These are phyloP conservation scores for Pterobdella sp. DNA, from an alignment of 2,888 invertebrate species.

Conservation along the genomic window DNA sequence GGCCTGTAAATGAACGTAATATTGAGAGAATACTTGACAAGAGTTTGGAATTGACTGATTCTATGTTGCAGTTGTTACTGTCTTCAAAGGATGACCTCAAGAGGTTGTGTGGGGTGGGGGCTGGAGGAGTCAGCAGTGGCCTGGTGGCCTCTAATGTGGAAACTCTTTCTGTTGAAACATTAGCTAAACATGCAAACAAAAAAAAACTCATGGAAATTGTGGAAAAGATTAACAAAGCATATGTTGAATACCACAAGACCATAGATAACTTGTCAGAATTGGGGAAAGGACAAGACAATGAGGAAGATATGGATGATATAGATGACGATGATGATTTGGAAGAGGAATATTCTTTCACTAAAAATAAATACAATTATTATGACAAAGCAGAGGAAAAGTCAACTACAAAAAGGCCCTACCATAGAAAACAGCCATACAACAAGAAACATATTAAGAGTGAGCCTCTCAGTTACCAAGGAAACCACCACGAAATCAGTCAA, in stretches of 20 bases:
- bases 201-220: conserved; percentile 30
- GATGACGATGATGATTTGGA: neutral
- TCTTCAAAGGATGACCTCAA: conserved; percentile 30
- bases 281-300: neutral
- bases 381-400: neutral
- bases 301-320: neutral
- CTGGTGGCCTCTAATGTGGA: neutral
- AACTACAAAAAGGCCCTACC: neutral
- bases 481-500: neutral
- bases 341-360: neutral
- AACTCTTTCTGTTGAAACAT: neutral
- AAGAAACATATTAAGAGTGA: neutral
- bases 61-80: conserved; percentile 23
- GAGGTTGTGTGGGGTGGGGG: conserved; percentile 21
- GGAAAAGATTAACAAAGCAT: conserved; percentile 25
- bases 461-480: neutral
- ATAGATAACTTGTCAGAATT: conserved; percentile 28
- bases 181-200: conserved; percentile 15
- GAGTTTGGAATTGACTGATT: conserved; percentile 16
- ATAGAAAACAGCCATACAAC: neutral
- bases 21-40: conserved; percentile 26
- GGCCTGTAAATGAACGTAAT: conserved; percentile 31
- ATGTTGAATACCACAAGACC: conserved; percentile 28
- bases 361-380: neutral
- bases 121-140: neutral